Evolutionary conservation across 2,888 invertebrate genomes (phyloP).

Genomic region (Silvanus unidentatus): DNA sequence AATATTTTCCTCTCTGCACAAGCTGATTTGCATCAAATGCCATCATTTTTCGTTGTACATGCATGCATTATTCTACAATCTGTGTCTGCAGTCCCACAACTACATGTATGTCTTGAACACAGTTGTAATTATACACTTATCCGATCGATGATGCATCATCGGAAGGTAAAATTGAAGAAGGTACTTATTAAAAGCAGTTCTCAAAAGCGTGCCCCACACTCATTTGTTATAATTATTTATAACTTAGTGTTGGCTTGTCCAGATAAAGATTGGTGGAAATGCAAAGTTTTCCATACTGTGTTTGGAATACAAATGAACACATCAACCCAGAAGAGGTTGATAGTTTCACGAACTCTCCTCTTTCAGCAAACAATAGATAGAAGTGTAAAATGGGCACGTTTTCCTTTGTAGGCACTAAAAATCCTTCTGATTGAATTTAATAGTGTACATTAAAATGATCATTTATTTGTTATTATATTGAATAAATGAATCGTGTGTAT

Average conservation of each 20-base stretch:
- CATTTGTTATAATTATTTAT: conserved; percentile 47
- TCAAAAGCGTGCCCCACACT: conserved; percentile 34
- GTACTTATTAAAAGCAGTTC: conserved; percentile 42
- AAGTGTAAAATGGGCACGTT: no score
- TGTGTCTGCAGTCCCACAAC: neutral
- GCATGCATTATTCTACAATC: no score
- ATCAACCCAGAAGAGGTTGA: no score
- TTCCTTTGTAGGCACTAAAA: no score
- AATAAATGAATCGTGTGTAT: conserved; percentile 14
- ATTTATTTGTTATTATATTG: conserved; percentile 4
- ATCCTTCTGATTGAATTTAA: no score
- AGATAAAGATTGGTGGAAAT: neutral
- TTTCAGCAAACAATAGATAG: no score
- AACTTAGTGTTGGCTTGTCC: conserved; percentile 31
- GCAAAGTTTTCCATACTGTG: no score
- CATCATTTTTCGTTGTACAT: no score
- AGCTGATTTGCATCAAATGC: no score
- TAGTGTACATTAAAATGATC: conserved; percentile 6
- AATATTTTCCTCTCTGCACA: conserved; percentile 17
- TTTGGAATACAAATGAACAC: no score
- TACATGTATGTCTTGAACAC: conserved; percentile 16
- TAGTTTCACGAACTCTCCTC: no score
- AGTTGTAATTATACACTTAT: conserved; percentile 34
- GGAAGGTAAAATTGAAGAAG: conserved; percentile 27
- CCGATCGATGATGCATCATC: conserved; percentile 36